Evolutionary conservation across 2,888 invertebrate genomes (phyloP), one percentile per base, ranked within the genome.

Genomic region (Drosophila trichaetosa): DNA sequence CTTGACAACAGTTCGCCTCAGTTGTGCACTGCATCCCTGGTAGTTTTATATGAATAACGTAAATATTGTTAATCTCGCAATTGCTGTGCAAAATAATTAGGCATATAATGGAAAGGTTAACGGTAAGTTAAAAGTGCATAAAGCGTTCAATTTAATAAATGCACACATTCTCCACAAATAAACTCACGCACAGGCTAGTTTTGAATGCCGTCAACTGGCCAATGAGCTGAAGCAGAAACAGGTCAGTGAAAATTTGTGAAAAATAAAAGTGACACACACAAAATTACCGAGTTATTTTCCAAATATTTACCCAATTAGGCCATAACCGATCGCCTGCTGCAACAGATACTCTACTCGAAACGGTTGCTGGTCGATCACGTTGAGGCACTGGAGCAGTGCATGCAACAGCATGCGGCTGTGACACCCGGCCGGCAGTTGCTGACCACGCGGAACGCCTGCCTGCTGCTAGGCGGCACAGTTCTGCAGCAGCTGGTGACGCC

Each of bases 341-440:
- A 90, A 10, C 88, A 80, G 73, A 92, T 93, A 71, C 83, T 93
- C 21, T 90, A 84, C 48, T 93, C 93, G 0, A 92, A 93, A 54
- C 89, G 93, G 1, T 81, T 93, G 49, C 76, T 93, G 10, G 90
- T 92, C 46, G 93, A 93, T 76, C 93, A 93, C 78, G 90, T 93
- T 4, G 93, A 93, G 69, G 91, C 91, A 0, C 76, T 93, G n/a
- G 93, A 93, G 42, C 90, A 90, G 27, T 92, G 91, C 52, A 80
- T 92, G 74, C 71, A 76, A 65, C 51, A 65, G 18, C 53, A 69
- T 8, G 24, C 53, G 16, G 65, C 46, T 13, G 51, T 40, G 5
- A 58, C 31, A 8, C 24, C 65, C 48, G 58, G 62, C 77, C 73
- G 85, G 73, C 90, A 89, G 33, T n/a, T 87, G 54, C 33, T 85